A percentile compares a stretch with the other conserved stretches of the same genome.
Conservation (phyloP, 2,888 invertebrate species). For the Lobophora halterata region DNA sequence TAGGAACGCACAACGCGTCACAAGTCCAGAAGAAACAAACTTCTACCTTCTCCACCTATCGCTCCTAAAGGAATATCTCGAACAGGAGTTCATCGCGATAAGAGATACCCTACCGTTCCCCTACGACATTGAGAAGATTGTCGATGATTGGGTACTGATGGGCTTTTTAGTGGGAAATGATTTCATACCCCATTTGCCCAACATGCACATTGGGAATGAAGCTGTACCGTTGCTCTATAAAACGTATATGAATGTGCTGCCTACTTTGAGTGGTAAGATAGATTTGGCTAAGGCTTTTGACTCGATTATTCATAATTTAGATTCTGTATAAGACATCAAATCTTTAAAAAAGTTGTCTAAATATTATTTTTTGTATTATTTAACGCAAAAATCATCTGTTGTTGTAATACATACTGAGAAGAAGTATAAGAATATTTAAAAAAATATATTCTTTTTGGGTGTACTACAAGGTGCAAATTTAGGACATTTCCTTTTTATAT, state of each 20-base stretch:
- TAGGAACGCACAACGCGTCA: conserved; percentile 83
- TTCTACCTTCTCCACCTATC: conserved; percentile 97
- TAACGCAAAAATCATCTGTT: too few relatives aligned
- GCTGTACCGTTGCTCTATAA: conserved; percentile 93
- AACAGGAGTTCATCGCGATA: conserved; percentile 91
- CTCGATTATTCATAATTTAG: neutral
- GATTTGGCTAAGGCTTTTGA: conserved; percentile 11
- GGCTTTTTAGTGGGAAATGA: conserved; percentile 98
- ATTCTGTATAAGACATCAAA: too few relatives aligned
- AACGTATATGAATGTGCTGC: conserved; percentile 93
- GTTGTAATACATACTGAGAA: too few relatives aligned
- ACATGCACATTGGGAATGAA: conserved; percentile 95
- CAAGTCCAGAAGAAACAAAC: conserved; percentile 92
- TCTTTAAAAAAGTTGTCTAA: too few relatives aligned
- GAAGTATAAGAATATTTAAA: too few relatives aligned
- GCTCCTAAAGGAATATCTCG: conserved; percentile 94
- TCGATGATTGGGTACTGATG: conserved; percentile 99
- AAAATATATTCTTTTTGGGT: too few relatives aligned
- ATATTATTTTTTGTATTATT: too few relatives aligned
- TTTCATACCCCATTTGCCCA: conserved; percentile 97
- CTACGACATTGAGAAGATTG: conserved; percentile 93
- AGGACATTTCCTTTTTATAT: conserved; percentile 1
- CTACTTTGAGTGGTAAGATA: conserved; percentile 88
- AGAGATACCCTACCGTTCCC: conserved; percentile 85
- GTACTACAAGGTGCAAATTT: conserved; percentile 12